Conservation (phyloP, 1,140 invertebrate genomes). For the Amphibalanus amphitrite region DNA sequence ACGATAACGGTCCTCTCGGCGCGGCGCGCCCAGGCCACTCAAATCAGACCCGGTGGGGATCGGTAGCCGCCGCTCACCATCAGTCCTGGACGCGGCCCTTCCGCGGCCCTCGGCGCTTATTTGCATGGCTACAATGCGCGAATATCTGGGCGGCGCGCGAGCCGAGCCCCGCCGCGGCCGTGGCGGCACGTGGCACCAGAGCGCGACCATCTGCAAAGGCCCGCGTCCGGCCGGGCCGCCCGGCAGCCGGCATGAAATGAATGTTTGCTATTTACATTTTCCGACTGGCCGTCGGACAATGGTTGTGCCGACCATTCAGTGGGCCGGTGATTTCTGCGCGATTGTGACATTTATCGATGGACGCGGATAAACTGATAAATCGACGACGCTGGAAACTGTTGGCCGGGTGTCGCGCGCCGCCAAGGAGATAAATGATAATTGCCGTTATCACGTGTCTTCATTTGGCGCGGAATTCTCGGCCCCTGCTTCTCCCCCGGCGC, state of each 20-base stretch:
- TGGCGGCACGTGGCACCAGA: neutral
- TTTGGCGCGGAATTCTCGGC: neutral
- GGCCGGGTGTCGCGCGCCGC: neutral
- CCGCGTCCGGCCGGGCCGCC: neutral
- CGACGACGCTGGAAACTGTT: neutral
- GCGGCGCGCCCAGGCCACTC: too few relatives aligned
- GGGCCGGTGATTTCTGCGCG: neutral
- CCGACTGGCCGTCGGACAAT: neutral
- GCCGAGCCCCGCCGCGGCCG: neutral
- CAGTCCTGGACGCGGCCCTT: neutral
- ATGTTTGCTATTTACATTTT: neutral
- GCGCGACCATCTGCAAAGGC: neutral
- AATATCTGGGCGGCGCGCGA: neutral
- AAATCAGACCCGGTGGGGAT: too few relatives aligned
- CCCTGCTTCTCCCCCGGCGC: neutral
- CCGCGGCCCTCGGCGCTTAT: neutral
- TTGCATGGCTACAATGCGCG: neutral
- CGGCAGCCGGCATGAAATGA: neutral
- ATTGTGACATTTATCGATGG: neutral
- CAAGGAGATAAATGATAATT: neutral
- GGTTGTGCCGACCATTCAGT: neutral
- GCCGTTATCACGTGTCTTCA: neutral
- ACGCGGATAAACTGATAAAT: neutral
- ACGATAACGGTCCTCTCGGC: too few relatives aligned
- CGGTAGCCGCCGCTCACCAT: too few relatives aligned